Evolutionary conservation across 2,113 vertebrate genomes (phyloP), one percentile per base, ranked within the genome.

Genomic region (Puntigrus tetrazona): DNA sequence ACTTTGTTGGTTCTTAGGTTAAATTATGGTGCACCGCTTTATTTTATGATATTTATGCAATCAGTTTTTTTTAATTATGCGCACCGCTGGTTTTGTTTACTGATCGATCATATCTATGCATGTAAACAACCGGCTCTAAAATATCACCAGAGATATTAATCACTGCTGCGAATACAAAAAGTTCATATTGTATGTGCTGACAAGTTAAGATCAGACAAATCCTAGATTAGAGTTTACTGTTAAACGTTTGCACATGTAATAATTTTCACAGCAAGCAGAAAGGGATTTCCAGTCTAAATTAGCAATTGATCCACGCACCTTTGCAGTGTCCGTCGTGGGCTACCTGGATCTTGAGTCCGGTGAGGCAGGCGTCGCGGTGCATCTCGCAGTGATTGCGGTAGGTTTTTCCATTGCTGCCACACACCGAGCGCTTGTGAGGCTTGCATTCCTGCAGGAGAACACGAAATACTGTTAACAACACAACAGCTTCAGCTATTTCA

Each of bases 331-430:
- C 98, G 10, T 99, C 96, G 0, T 99, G 96, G 77, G 97, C 95
- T 79, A 98, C 97, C 91, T 99, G 98, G 91, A 99, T 97, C 93
- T 99, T 99, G 92, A 98, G 93, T 86, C 98, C 98, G 0, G 97
- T 99, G 78, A 99, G 96, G 89, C 98, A 99, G 89, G 98, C 98
- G 0, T 99, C 98, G 67, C 98, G 95, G 91, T 99, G 98, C 81
- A 99, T 93, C 90, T 99, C 98, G 61, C 98, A 99, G 92, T 99
- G 97, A 90, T 99, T 99, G 87, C 98, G 95, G 94, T 99, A 99
- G 0, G 98, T 99, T 92, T 98, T 99, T 7, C 94, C 93, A 0
- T 99, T 99, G 92, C 97, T 99, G 88, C 98, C 98, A 0, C 98
- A 99, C 88, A 99, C 98, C 10, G 97, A 96, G 86, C 98, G 96